Evolutionary conservation across 2,797 vertebrate genomes (phyloP).

Genomic region (Meriones psammophilus): DNA sequence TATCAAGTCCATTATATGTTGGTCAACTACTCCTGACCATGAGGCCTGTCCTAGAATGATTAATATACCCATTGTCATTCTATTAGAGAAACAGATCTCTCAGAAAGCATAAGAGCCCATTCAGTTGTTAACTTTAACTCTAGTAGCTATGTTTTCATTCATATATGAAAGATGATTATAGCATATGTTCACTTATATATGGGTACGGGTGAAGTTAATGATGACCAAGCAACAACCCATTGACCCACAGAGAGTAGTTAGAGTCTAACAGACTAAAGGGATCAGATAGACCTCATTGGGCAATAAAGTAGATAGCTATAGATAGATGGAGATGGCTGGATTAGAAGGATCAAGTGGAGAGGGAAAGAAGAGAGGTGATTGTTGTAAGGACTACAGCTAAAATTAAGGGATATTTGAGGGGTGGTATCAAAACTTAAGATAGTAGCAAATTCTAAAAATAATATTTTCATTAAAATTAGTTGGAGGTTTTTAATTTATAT

Average conservation of each 20-base stretch:
- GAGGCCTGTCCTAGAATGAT: neutral
- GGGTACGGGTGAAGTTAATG: neutral
- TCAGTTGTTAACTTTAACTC: neutral
- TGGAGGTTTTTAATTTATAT: neutral
- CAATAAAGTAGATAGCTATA: neutral
- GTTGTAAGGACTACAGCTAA: neutral
- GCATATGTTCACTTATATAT: neutral
- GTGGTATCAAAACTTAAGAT: neutral
- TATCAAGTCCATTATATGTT: neutral
- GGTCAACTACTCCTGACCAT: neutral
- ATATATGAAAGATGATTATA: neutral
- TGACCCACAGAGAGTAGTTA: neutral
- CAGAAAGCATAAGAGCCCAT: neutral
- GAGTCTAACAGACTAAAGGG: neutral
- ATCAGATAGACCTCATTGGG: neutral
- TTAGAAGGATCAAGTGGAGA: neutral
- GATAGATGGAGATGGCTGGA: neutral
- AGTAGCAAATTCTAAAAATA: neutral
- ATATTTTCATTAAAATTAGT: neutral
- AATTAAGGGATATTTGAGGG: neutral
- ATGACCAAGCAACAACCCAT: too few species aligned
- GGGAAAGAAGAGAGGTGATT: neutral
- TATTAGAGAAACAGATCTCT: neutral
- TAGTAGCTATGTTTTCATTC: neutral
- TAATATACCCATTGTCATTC: too few species aligned